These are phyloP conservation scores for Unio pictorum DNA, from an alignment of 2,888 invertebrate genomes.

Conservation along the genomic window DNA sequence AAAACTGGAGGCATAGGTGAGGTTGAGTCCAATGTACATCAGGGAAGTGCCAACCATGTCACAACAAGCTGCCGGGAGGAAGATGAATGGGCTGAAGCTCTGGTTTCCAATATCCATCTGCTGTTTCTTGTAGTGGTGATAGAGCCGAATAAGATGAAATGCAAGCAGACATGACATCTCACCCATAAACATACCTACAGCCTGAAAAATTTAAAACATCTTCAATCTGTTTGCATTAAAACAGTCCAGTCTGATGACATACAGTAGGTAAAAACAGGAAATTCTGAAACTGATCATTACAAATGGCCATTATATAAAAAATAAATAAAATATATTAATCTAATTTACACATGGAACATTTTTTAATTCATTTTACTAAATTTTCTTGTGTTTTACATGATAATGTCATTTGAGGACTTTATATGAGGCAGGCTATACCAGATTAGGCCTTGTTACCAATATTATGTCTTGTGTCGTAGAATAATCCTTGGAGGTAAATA, in stretches of 20 bases:
- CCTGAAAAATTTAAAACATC: slow-evolving; percentile 68
- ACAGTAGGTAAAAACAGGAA: neutral
- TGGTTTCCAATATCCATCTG: slow-evolving; percentile 53
- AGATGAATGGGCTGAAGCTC: slow-evolving; percentile 84
- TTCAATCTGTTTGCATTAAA: neutral
- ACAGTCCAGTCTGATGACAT: neutral
- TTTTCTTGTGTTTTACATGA: no score
- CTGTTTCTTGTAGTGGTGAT: slow-evolving; percentile 6
- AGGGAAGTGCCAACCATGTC: slow-evolving; percentile 91
- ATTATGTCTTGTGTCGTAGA: no score
- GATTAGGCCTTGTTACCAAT: no score
- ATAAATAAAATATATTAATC: no score
- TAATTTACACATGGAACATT: no score
- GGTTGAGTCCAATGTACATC: slow-evolving; percentile 91
- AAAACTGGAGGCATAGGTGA: slow-evolving; percentile 94
- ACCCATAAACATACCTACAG: slow-evolving; percentile 93
- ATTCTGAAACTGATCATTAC: no score
- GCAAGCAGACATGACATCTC: slow-evolving; percentile 89
- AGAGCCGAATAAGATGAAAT: slow-evolving; percentile 78
- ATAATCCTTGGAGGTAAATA: no score
- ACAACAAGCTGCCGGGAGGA: slow-evolving; percentile 89
- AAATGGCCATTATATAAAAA: no score
- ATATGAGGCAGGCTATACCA: no score
- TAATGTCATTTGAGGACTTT: no score
- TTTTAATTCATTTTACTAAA: no score